phyloP scores from a whole-genome alignment of 2,797 vertebrate species.

The Triplophysa bombifrons region DNA sequence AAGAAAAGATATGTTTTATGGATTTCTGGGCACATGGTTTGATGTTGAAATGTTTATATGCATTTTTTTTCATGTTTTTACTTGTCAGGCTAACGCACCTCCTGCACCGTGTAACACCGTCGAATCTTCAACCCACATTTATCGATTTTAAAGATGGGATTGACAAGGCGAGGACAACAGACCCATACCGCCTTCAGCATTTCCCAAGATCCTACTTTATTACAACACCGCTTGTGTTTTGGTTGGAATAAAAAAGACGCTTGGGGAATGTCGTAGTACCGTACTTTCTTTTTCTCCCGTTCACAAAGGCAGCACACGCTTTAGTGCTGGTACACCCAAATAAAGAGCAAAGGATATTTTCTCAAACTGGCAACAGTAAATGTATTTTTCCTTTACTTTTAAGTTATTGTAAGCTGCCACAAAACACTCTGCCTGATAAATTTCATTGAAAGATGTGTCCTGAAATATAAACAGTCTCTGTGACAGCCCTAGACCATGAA shows the following conservation, averaged over 20 bases:
- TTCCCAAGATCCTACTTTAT: not conserved
- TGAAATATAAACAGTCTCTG: no score
- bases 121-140: not conserved
- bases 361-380: no score
- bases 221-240: slow-evolving; percentile 38
- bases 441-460: no score
- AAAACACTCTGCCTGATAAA: no score
- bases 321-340: not conserved
- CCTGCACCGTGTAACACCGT: not conserved
- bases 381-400: no score
- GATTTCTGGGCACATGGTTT: not conserved
- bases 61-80: not conserved
- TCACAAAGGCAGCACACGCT: not conserved
- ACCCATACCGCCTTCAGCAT: not conserved
- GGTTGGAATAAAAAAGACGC: not conserved
- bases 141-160: not conserved
- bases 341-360: not conserved
- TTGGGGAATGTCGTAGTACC: not conserved
- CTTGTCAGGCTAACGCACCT: not conserved
- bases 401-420: no score
- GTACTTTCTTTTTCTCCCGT: slow-evolving; percentile 50
- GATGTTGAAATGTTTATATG: no score
- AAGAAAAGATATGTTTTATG: not conserved
- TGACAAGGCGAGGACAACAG: no score
- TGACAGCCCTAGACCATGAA: no score